A percentile compares a stretch with the other conserved stretches of the same genome.
Evolutionary conservation across 1,140 invertebrate species (phyloP).

Genomic region (Geopemphigus sp.): DNA sequence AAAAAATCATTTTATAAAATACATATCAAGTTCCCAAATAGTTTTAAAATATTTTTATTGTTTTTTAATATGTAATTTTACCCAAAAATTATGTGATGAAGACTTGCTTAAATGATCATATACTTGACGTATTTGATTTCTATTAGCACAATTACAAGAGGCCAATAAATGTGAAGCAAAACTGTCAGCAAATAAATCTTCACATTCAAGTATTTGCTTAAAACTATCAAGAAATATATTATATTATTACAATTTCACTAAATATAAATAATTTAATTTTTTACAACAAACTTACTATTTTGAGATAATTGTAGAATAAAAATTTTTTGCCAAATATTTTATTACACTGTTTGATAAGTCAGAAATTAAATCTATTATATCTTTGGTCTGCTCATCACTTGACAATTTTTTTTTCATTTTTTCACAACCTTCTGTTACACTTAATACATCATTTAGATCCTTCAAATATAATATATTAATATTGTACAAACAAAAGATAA

Average conservation of each 20-base stretch:
- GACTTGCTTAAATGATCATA: slow-evolving; percentile 45
- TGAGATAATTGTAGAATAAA: slow-evolving; percentile 63
- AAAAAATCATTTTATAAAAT: no score
- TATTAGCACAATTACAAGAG: slow-evolving; percentile 43
- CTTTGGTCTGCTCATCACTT: slow-evolving; percentile 70
- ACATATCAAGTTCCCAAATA: no score
- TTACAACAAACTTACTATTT: slow-evolving; percentile 55
- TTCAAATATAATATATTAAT: slow-evolving; percentile 53
- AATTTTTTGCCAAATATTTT: slow-evolving; percentile 66
- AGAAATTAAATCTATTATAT: slow-evolving; percentile 65
- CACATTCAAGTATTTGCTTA: slow-evolving; percentile 43
- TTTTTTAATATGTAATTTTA: slow-evolving; percentile 1
- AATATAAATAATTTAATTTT: background rate
- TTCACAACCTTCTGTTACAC: slow-evolving; percentile 69
- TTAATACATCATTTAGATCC: slow-evolving; percentile 65
- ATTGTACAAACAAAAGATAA: slow-evolving; percentile 14
- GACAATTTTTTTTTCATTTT: slow-evolving; percentile 67
- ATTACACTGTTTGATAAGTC: slow-evolving; percentile 68
- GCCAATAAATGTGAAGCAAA: slow-evolving; percentile 47
- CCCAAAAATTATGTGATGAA: slow-evolving; percentile 46
- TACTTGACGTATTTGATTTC: slow-evolving; percentile 45
- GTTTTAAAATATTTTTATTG: no score
- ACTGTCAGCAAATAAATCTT: slow-evolving; percentile 36
- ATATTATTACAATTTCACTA: background rate
- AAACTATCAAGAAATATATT: slow-evolving; percentile 25